Evolutionary conservation across 2,113 vertebrate genomes (phyloP), one percentile per base, ranked within the genome.

Genomic region (Cacatua alba): DNA sequence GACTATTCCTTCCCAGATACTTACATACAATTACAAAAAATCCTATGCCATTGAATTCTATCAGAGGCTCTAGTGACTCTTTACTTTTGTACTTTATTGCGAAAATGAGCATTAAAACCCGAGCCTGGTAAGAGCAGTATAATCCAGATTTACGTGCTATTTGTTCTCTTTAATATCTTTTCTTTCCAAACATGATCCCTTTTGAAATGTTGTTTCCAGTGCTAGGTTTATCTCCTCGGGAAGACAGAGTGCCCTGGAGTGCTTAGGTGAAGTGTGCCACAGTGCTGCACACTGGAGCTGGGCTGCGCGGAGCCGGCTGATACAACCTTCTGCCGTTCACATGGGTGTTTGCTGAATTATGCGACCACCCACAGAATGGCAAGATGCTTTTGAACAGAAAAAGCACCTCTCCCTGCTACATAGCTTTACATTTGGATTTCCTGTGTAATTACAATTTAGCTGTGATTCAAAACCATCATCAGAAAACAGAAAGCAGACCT

Each of bases 401-500:
- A 71, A 90, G 93, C 71, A 90, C 51, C 82, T 93, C 85, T 94
- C 81, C 88, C 88, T 86, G 68, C 29, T 69, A 70, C 46, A 82
- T 69, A 81, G 75, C 82, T 96, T 92, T 91, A 48, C 55, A 31
- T 93, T 95, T 95, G 86, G 55, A 91, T 87, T 97, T 93, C 94
- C 53, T 93, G 59, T 67, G 78, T 86, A 96, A 70, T 94, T 79
- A 52, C 72, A 92, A 35, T 75, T 93, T 94, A 94, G 41, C 69
- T 88, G 81, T 15, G 63, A 94, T 96, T 94, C 82, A 91, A 96
- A 92, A 91, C n/a, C 67, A 65, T 85, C 75, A 78, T 95, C 97
- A 97, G 44, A 92, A 97, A 93, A 70, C 57, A 57, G 63, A 96
- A 95, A 91, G 69, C 63, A 43, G 68, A 86, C 44, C 51, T 51